Base-by-base conservation (phyloP, 2,888 invertebrate genomes). In the Tubulanus polymorphus region DNA sequence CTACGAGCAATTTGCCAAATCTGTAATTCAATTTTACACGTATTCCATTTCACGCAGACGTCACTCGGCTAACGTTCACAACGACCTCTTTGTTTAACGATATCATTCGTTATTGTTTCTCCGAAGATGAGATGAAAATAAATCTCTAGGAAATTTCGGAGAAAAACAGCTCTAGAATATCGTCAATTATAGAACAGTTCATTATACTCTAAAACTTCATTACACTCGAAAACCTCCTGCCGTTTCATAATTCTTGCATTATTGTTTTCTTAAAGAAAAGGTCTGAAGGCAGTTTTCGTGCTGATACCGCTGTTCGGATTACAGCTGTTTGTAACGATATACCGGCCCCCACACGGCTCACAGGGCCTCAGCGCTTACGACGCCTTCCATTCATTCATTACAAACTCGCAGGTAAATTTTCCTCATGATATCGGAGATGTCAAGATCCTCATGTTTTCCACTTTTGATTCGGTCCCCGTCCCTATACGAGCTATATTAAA, bases 221-320 rank as follows among this genome's bases (percentile, higher is more conserved):
- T 12, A 32, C 35, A n/a, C n/a, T 32, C 35, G n/a, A 12, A 32
- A n/a, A 32, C 10, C 10, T 32, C n/a, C 10, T n/a, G n/a, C n/a
- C 35, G 35, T 32, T 10, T 12, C 10, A 32, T n/a, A 12, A 10
- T 12, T 32, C 10, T 32, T 12, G 10, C n/a, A 12, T n/a, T 15
- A 41, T 3, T 41, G 20, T 41, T 15, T 8, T 15, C 23, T 41
- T 41, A 5, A 18, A 41, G 41, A 15, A 41, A 41, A 28, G 64
- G 61, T 3, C 28, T 64, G 15, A 62, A 59, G 51, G 63, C 65
- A 1, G 60, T 59, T 25, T 51, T 53, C 23, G 55, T 65, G 10
- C 56, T 64, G 26, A 50, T 64, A n/a, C 62, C 63, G 2, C 57
- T 63, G 50, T 64, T 64, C 47, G 64, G 64, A 23, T 50, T 64